A percentile compares a stretch with the other conserved stretches of the same genome.
phyloP scores from a whole-genome alignment of 1,140 invertebrate species.

The Caligus rogercresseyi region DNA sequence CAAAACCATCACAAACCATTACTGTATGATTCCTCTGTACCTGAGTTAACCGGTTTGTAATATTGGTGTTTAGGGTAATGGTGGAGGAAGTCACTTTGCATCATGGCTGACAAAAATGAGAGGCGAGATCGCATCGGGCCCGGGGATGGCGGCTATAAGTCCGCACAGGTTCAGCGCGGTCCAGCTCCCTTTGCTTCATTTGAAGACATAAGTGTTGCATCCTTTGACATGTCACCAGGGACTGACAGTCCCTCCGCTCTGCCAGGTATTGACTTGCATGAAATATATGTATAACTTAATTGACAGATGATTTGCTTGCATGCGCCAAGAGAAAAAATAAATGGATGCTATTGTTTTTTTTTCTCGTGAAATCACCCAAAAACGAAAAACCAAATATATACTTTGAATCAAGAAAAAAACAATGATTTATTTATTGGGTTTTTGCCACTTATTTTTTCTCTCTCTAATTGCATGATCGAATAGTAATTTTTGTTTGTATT shows the following conservation, averaged over 20 bases:
- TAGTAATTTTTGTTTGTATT: too few relatives aligned
- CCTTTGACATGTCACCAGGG: slow-evolving; percentile 10
- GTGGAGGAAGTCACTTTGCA: too few relatives aligned
- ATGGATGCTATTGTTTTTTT: neutral
- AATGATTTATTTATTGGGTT: neutral
- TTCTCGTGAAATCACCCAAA: neutral
- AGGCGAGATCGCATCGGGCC: too few relatives aligned
- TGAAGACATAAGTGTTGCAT: slow-evolving; percentile 48
- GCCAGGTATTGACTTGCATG: neutral
- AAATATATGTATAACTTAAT: neutral
- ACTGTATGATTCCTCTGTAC: too few relatives aligned
- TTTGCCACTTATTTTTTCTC: too few relatives aligned
- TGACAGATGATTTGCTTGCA: neutral
- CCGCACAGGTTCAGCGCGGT: slow-evolving; percentile 41
- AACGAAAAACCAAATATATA: neutral
- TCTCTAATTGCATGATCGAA: too few relatives aligned
- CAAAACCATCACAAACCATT: too few relatives aligned
- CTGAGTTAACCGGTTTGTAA: too few relatives aligned
- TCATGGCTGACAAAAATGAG: too few relatives aligned
- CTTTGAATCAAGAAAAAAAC: neutral
- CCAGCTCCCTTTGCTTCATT: slow-evolving; percentile 79
- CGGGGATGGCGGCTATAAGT: slow-evolving; percentile 9
- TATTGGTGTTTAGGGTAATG: too few relatives aligned
- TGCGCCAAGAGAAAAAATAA: neutral
- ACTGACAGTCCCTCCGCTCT: neutral